phyloP scores from a whole-genome alignment of 92 coral and sea anemone species.

The Chrysogorgia sp. region DNA sequence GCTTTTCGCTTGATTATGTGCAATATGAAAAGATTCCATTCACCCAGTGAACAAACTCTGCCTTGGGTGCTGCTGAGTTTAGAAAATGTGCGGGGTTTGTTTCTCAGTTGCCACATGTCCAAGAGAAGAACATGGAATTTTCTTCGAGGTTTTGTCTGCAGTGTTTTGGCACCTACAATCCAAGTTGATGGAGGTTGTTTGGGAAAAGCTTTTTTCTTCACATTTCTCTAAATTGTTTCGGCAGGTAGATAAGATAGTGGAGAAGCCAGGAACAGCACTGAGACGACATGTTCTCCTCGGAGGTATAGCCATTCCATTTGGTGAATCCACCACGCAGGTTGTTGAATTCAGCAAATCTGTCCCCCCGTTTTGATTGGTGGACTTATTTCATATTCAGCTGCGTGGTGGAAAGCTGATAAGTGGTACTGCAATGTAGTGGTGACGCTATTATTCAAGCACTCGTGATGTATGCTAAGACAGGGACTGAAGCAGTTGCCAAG shows the following conservation, averaged over 20 bases:
- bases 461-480: no score
- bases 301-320: background rate
- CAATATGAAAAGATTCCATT: background rate
- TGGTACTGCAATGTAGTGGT: slow-evolving; percentile 6
- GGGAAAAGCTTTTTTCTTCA: background rate
- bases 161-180: slow-evolving; percentile 1
- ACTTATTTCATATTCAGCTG: background rate
- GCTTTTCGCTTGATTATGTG: slow-evolving; percentile 7
- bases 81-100: slow-evolving; percentile 8
- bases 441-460: slow-evolving; percentile 3
- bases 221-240: background rate
- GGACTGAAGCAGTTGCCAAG: no score
- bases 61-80: slow-evolving; percentile 13
- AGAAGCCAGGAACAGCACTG: slow-evolving; percentile 8
- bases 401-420: slow-evolving; percentile 1
- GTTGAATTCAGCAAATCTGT: slow-evolving; percentile 1
- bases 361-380: background rate
- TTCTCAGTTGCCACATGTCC: slow-evolving; percentile 6
- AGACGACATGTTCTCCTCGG: slow-evolving; percentile 11
- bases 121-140: slow-evolving; percentile 15
- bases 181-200: background rate
- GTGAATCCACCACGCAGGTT: background rate
- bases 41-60: slow-evolving; percentile 19
- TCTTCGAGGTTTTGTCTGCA: slow-evolving; percentile 5
- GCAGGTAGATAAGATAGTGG: background rate